Base-by-base conservation (phyloP, 2,113 vertebrate species). In the Heloderma charlesbogerti region DNA sequence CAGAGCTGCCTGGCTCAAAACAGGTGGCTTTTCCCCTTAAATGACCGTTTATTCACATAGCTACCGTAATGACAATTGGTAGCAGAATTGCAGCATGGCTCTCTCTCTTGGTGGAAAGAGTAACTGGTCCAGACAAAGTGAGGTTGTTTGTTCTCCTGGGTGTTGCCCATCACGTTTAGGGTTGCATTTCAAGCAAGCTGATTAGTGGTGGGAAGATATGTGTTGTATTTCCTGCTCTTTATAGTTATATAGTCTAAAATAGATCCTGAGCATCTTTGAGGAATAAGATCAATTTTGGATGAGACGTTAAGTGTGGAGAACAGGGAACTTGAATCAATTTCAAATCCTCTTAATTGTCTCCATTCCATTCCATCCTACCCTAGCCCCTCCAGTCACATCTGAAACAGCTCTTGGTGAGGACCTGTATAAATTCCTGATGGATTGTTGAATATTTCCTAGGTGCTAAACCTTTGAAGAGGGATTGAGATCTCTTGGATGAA, bases 401-500 rank as follows among this genome's bases (percentile, higher is more conserved):
- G 15, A 69, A 40, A 69, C 34, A 51, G 43, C 31, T 51, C 48
- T 51, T 37, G 77, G 9, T 48, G 43, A 86, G 6, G 22, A 48
- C 12, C n/a, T 51, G 15, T 22, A 4, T 27, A 31, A 1, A 13
- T n/a, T 6, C 40, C 48, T 37, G 20, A 13, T 40, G 43, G 45
- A 16, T 10, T 40, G 1, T 2, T 9, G 81, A 16, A 7, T 72
- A 1, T 29, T n/a, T 75, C 20, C 93, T 94, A 94, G 95, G 91
- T 95, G 91, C 96, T 94, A 90, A 95, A 91, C 92, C 92, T 90
- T 94, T 89, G 97, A 96, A 40, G 2, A 25, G 37, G 94, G 94
- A 92, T 92, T 94, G 89, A 93, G 77, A 94, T 93, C 94, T 97
- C 96, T 96, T 94, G 94, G n/a, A 94, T 92, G 96, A 89, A 94